Evolutionary conservation across 2,113 vertebrate species (phyloP), one percentile per base, ranked within the genome.

Genomic region (Pandion haliaetus): DNA sequence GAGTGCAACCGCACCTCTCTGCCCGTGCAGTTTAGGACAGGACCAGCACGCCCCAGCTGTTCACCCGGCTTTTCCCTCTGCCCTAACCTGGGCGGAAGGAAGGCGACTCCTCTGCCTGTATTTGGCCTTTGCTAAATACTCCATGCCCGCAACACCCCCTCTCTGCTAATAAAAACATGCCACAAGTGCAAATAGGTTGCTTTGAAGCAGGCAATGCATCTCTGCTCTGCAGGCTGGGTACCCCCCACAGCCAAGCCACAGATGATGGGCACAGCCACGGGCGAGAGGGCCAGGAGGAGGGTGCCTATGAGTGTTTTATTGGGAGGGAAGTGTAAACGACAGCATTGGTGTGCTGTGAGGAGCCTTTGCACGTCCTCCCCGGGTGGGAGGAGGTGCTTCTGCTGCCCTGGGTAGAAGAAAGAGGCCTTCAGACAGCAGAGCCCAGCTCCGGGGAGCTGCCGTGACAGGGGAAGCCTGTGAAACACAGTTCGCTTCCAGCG

Each of bases 391-490:
- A 92, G n/a, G 38, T 34, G 32, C 71, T 63, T 54, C n/a, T n/a
- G 70, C 65, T 82, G 47, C 70, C 47, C 81, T 61, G 36, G 12
- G 76, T 52, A 55, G 66, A 83, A 49, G 59, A 82, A 73, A 72
- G 65, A 83, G 31, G 44, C 52, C 45, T 72, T 72, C 72, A 66
- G 72, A 38, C 7, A 42, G 42, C 58, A 52, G 32, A 63, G 31
- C 12, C n/a, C 32, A 0, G 3, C 8, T n/a, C 17, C 6, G 0
- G 25, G 47, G 49, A n/a, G 28, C 47, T 0, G 5, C n/a, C 0
- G 1, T 19, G 8, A 26, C 54, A n/a, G 62, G 14, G 26, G 32
- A 69, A 69, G 61, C 23, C 55, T 0, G 0, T 19, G 47, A 47
- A 84, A 54, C 40, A 8, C 2, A 1, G 29, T 6, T 67, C 5